A percentile compares a stretch with the other conserved stretches of the same genome.
Evolutionary conservation across 1,140 invertebrate genomes (phyloP).

Genomic region (Venustaconcha ellipsiformis): DNA sequence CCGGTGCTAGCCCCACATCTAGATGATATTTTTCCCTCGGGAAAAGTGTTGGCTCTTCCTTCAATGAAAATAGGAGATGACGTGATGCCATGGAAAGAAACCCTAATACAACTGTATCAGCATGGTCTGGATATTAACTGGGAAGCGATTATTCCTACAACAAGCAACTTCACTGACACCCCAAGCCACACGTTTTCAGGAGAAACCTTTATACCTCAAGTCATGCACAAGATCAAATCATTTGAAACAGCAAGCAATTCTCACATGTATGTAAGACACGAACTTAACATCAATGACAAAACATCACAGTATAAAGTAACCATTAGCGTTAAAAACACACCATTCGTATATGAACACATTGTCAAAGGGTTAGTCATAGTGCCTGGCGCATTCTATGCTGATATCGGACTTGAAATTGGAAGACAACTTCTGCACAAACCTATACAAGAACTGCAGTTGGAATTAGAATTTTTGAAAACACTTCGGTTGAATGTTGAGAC

Average conservation of each 20-base stretch:
- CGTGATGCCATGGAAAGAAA: constrained; percentile 10
- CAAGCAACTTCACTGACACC: neutral
- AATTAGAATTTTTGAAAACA: constrained; percentile 12
- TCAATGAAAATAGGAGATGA: constrained; percentile 21
- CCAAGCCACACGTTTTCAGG: constrained; percentile 1
- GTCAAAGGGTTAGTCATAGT: constrained; percentile 15
- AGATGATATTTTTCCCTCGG: constrained; percentile 15
- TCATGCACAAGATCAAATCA: no score
- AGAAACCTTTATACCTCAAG: neutral
- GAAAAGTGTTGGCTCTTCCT: constrained; percentile 8
- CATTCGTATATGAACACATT: constrained; percentile 28
- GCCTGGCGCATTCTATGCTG: constrained; percentile 24
- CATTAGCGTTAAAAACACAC: constrained; percentile 5
- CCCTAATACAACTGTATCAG: constrained; percentile 28
- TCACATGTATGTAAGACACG: constrained; percentile 5
- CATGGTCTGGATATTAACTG: constrained; percentile 30
- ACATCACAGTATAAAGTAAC: neutral
- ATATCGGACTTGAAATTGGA: constrained; percentile 24
- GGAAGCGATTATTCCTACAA: constrained; percentile 13
- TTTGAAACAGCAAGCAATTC: no score
- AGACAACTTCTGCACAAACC: neutral
- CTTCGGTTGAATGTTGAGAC: neutral
- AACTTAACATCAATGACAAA: neutral
- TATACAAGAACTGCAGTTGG: neutral
- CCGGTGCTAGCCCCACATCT: constrained; percentile 31